Percentiles rank a stretch among this genome's conserved stretches.
Evolutionary conservation across 2,113 vertebrate genomes (phyloP).

Genomic region (Myiozetetes cayanensis): DNA sequence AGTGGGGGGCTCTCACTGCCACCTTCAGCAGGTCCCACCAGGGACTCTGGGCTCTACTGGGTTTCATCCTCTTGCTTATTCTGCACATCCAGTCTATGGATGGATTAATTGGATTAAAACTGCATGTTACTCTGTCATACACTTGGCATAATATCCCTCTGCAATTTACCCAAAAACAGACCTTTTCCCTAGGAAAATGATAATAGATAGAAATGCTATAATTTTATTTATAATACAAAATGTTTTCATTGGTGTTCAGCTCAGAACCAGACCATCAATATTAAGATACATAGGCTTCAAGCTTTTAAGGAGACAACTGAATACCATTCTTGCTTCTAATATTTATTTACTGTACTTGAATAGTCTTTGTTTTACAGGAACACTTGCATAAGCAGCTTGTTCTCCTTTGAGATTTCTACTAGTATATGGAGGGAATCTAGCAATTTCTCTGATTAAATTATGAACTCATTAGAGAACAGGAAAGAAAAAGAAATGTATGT

Average conservation of each 20-base stretch:
- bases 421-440: conserved; percentile 34
- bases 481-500: conserved; percentile 18
- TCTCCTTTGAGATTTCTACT: conserved; percentile 56
- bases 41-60: background rate
- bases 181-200: background rate
- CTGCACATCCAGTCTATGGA: background rate
- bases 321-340: background rate
- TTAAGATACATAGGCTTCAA: background rate
- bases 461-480: conserved; percentile 47
- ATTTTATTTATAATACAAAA: background rate
- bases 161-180: background rate
- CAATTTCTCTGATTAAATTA: conserved; percentile 64
- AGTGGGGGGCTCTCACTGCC: background rate
- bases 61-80: background rate
- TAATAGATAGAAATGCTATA: background rate
- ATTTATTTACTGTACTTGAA: conserved; percentile 29
- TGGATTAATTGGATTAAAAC: background rate
- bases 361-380: conserved; percentile 44
- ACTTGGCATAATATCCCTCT: background rate
- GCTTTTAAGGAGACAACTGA: conserved; percentile 12
- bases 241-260: conserved; percentile 6
- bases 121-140: background rate
- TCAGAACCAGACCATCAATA: background rate
- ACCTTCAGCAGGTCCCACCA: rapidly evolving
- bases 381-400: conserved; percentile 35